phyloP scores from a whole-genome alignment of 2,888 invertebrate genomes.

The Anthrax anthrax region DNA sequence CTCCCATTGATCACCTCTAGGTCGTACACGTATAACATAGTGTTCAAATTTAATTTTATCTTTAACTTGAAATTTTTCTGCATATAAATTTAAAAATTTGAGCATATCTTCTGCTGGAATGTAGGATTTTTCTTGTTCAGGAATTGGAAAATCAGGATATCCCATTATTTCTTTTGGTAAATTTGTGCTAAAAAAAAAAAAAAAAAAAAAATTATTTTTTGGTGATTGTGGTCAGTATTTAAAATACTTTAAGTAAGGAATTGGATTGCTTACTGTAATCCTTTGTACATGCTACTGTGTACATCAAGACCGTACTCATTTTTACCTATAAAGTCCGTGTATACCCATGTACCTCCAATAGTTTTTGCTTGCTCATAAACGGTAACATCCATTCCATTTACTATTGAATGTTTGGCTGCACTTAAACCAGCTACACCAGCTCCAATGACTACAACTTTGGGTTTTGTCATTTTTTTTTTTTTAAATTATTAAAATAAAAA shows the following conservation, averaged over 20 bases:
- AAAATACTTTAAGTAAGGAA: too few species aligned
- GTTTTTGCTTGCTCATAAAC: constrained; percentile 61
- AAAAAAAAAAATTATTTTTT: too few species aligned
- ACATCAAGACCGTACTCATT: constrained; percentile 66
- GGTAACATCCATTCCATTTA: constrained; percentile 38
- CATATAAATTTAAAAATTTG: constrained; percentile 55
- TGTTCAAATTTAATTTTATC: constrained; percentile 45
- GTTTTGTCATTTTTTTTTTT: neutral
- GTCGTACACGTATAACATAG: constrained; percentile 41
- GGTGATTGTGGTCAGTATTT: too few species aligned
- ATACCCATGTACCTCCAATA: constrained; percentile 87
- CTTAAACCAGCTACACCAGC: constrained; percentile 81
- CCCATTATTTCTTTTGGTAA: constrained; percentile 90
- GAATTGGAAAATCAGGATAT: constrained; percentile 71
- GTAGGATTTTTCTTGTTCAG: constrained; percentile 56
- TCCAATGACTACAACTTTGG: constrained; percentile 55
- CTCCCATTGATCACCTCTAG: constrained; percentile 43
- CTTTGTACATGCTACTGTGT: constrained; percentile 85
- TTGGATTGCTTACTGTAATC: constrained; percentile 61
- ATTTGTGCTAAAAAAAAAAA: constrained; percentile 52
- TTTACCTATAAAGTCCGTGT: constrained; percentile 58
- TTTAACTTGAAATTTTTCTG: constrained; percentile 51
- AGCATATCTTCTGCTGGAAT: constrained; percentile 58
- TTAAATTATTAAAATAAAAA: too few species aligned
- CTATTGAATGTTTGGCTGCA: constrained; percentile 53